A percentile compares a stretch with the other conserved stretches of the same genome.
These are phyloP conservation scores for Drosophila crucigera DNA, from an alignment of 2,888 invertebrate genomes.

Conservation along the genomic window DNA sequence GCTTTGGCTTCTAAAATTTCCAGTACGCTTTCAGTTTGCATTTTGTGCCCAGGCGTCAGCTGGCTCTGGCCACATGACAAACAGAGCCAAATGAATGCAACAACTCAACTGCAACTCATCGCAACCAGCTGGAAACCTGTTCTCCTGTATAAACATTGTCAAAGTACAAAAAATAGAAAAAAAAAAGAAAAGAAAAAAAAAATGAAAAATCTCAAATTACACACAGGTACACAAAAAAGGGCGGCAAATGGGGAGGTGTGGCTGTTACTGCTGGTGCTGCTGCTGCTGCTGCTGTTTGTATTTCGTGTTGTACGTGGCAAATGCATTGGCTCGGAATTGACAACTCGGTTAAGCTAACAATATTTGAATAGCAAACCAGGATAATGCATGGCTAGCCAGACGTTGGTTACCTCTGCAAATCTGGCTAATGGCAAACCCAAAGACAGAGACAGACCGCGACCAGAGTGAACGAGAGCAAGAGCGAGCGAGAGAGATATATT, in stretches of 20 bases:
- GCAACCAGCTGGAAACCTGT: conserved; percentile 46
- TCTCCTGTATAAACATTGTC: conserved; percentile 66
- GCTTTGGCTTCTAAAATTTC: conserved; percentile 41
- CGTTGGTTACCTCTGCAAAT: conserved; percentile 56
- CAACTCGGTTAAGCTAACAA: conserved; percentile 76
- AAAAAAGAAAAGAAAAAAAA: neutral
- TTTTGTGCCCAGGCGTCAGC: conserved; percentile 52
- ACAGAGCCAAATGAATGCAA: conserved; percentile 39
- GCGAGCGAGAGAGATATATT: neutral
- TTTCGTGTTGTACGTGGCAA: conserved; percentile 56
- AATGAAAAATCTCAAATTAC: conserved; percentile 43
- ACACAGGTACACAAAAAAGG: conserved; percentile 30
- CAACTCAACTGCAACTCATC: conserved; percentile 29
- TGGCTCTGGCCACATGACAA: conserved; percentile 61
- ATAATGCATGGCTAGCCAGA: conserved; percentile 46
- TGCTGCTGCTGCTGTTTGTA: conserved; percentile 54
- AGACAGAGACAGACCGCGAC: neutral
- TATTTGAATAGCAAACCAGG: conserved; percentile 67
- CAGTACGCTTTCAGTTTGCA: conserved; percentile 27
- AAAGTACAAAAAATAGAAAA: conserved; percentile 46
- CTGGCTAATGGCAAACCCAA: conserved; percentile 54
- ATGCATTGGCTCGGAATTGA: conserved; percentile 74
- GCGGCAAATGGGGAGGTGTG: conserved; percentile 16
- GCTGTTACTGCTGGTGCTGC: conserved; percentile 10
- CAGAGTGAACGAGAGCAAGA: neutral